Conservation (phyloP, 2,113 vertebrate species). For the Hepsetus odoe region DNA sequence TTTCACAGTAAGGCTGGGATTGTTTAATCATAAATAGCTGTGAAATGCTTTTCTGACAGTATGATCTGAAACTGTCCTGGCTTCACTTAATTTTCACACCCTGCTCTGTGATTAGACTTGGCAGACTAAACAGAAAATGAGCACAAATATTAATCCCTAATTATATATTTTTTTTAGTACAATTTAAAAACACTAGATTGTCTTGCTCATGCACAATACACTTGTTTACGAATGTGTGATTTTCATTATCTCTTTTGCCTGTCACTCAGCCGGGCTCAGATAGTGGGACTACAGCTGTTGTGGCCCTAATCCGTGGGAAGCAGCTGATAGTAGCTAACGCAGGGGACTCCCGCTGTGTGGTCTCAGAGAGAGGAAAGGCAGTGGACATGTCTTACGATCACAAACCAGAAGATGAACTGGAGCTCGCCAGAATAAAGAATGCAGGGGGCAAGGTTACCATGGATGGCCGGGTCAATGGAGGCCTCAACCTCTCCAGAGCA, state of each 20-base stretch:
- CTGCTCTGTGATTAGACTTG: too few species aligned
- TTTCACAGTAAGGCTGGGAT: too few species aligned
- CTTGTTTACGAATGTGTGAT: not conserved
- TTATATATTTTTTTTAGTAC: too few species aligned
- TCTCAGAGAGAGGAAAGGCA: slow-evolving; percentile 90
- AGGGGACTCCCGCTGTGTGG: slow-evolving; percentile 96
- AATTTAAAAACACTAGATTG: too few species aligned
- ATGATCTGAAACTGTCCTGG: too few species aligned
- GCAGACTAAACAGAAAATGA: too few species aligned
- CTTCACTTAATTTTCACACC: too few species aligned
- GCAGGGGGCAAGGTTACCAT: slow-evolving; percentile 98
- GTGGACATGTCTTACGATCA: slow-evolving; percentile 98
- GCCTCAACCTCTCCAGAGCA: slow-evolving; percentile 95
- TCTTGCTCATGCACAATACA: not conserved
- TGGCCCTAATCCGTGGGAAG: slow-evolving; percentile 92
- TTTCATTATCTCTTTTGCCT: not conserved
- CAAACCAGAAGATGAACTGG: slow-evolving; percentile 96
- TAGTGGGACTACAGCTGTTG: slow-evolving; percentile 94
- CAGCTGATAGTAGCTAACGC: slow-evolving; percentile 98
- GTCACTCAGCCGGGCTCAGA: slow-evolving; percentile 89
- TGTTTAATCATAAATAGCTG: too few species aligned
- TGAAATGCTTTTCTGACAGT: too few species aligned
- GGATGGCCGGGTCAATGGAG: slow-evolving; percentile 95
- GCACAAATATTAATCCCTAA: too few species aligned
- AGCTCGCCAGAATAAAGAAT: slow-evolving; percentile 94